Evolutionary conservation across 1,140 invertebrate species (phyloP).

Genomic region (Drosophila parvula): DNA sequence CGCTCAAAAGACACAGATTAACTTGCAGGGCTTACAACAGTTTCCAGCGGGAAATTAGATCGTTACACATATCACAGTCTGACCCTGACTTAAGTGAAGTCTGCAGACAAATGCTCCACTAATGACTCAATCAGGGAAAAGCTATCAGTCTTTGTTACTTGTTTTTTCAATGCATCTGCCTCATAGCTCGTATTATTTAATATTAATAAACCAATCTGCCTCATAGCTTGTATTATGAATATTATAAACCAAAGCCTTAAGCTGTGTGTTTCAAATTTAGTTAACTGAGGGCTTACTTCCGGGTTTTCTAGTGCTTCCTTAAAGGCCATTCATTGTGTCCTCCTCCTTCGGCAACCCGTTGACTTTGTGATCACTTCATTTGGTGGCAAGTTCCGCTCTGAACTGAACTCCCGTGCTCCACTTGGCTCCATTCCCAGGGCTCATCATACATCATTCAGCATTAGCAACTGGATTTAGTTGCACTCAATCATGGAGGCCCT

Average conservation of each 20-base stretch:
- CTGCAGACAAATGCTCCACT: background rate
- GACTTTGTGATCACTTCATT: constrained; percentile 16
- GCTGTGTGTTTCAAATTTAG: background rate
- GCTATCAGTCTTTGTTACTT: background rate
- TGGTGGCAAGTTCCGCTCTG: constrained; percentile 2
- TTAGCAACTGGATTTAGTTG: constrained; percentile 46
- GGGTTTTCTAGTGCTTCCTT: background rate
- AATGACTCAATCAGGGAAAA: background rate
- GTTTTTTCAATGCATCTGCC: too few species aligned
- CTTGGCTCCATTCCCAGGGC: constrained; percentile 9
- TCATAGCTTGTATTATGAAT: background rate
- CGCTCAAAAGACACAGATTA: background rate
- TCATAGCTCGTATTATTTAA: too few species aligned
- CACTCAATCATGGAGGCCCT: constrained; percentile 22
- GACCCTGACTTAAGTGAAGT: background rate
- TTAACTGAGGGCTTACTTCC: too few species aligned
- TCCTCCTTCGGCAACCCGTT: background rate
- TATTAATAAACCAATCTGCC: too few species aligned
- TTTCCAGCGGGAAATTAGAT: background rate
- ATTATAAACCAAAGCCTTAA: background rate
- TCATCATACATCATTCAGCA: constrained; percentile 37
- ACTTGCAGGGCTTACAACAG: background rate
- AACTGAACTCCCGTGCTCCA: background rate
- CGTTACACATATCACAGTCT: background rate
- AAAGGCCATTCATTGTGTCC: background rate